Base-by-base conservation (phyloP, 2,113 vertebrate genomes). In the Girardinichthys multiradiatus region DNA sequence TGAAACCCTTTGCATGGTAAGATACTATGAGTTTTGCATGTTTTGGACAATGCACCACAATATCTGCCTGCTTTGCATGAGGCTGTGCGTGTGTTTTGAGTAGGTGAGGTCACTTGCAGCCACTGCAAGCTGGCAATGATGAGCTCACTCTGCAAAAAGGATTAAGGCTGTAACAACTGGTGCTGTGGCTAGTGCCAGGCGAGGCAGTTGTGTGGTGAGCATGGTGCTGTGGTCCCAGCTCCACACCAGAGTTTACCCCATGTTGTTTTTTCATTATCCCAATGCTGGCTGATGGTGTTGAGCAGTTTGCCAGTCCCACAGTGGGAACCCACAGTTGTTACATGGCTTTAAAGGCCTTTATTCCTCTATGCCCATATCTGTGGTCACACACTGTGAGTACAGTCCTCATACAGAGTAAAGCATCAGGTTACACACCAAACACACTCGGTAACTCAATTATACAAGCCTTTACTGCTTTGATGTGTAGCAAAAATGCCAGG, bases 391-490 rank as follows among this genome's bases (percentile, higher is more conserved):
- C 72, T 70, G 58, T 65, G 83, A 84, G 85, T 77, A 29, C 66
- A 3, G 61, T 37, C 75, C 74, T 81, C 85, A 51, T 35, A 11
- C 29, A 68, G 83, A 84, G 73, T 64, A 77, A 68, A n/a, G 35
- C 83, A 82, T 94, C 86, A 68, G 70, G 72, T 92, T 91, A 57
- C 89, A 17, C 30, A 83, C 74, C 77, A 83, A 87, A 92, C 80
- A 80, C 88, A 82, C 86, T 90, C 83, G 84, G 89, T 90, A 91
- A 91, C 88, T 91, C 91, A 92, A 91, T 91, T 88, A 92, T 87
- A 78, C 81, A 84, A 86, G 81, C 73, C 64, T 42, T 57, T 66
- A 74, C 68, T 15, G 8, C 90, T 92, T 92, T 92, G 91, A 93
- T 82, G 86, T 83, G 73, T 12, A 19, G 85, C 37, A 74, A 90